Evolutionary conservation across 2,113 vertebrate species (phyloP).

Genomic region (Lagopus muta): DNA sequence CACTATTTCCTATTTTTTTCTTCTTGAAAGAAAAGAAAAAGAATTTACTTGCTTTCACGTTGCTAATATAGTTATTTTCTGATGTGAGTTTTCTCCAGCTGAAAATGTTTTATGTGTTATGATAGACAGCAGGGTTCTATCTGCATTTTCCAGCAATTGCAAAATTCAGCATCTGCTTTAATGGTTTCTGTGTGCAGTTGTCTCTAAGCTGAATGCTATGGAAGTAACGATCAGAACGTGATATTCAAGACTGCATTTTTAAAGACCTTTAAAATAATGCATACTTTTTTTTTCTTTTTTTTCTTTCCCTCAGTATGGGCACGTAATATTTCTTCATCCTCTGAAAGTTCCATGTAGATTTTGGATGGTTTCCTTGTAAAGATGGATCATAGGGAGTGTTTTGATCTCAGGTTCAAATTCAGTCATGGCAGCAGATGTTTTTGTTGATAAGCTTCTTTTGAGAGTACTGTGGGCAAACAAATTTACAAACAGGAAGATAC

Average conservation of each 20-base stretch:
- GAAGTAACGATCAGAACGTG: not conserved
- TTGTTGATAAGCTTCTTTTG: not conserved
- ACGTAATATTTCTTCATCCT: not conserved
- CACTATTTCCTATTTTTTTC: not conserved
- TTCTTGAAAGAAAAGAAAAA: not conserved
- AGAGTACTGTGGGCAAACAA: not conserved
- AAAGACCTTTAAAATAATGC: not conserved
- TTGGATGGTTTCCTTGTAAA: slow-evolving; percentile 11
- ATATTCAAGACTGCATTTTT: not conserved
- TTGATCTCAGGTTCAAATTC: slow-evolving; percentile 47
- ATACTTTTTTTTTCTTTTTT: not conserved
- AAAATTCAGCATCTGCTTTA: not conserved
- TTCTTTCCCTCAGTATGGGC: not conserved
- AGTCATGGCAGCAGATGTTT: not conserved
- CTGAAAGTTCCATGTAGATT: not conserved
- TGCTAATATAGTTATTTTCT: not conserved
- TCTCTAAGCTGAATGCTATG: not conserved
- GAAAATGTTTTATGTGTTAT: not conserved
- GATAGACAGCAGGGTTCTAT: not conserved
- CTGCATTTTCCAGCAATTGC: not conserved
- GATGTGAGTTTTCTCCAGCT: not conserved
- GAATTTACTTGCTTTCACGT: not conserved
- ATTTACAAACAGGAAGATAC: not conserved
- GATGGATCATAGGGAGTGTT: slow-evolving; percentile 36
- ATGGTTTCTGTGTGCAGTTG: not conserved